phyloP scores from a whole-genome alignment of 1,140 invertebrate species.

The Drosophila miranda region DNA sequence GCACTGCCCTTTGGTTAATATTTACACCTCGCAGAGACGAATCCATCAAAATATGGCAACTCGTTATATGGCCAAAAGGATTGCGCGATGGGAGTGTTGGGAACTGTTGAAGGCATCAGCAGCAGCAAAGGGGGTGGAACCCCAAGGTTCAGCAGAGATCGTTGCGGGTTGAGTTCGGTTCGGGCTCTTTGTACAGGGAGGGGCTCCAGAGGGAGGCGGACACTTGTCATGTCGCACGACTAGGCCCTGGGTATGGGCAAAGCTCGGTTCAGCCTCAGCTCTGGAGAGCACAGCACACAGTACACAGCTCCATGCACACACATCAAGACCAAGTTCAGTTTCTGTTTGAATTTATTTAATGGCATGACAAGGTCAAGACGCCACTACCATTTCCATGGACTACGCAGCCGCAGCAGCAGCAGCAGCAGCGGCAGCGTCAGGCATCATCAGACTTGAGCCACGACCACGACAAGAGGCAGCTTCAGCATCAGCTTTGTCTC shows the following conservation, averaged over 20 bases:
- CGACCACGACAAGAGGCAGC: slow-evolving; percentile 3
- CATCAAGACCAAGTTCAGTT: slow-evolving; percentile 61
- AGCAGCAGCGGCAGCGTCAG: background rate
- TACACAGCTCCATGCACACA: background rate
- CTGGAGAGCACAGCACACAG: slow-evolving; percentile 6
- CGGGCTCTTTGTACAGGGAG: background rate
- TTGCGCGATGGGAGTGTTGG: slow-evolving; percentile 13
- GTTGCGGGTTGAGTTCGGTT: no score
- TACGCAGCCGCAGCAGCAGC: slow-evolving; percentile 16
- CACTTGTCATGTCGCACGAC: slow-evolving; percentile 69
- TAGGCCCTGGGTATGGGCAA: background rate
- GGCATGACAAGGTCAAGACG: slow-evolving; percentile 80
- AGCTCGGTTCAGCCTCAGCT: no score
- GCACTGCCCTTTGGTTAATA: slow-evolving; percentile 75
- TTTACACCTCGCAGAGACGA: slow-evolving; percentile 72
- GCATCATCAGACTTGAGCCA: slow-evolving; percentile 1
- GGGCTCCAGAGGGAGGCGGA: slow-evolving; percentile 44
- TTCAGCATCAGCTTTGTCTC: background rate
- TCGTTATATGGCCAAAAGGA: slow-evolving; percentile 62
- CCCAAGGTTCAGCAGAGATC: slow-evolving; percentile 6
- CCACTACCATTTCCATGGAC: slow-evolving; percentile 54
- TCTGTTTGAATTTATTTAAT: slow-evolving; percentile 79
- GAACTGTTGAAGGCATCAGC: slow-evolving; percentile 24
- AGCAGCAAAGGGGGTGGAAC: slow-evolving; percentile 31
- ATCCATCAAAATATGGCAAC: slow-evolving; percentile 76